Base-by-base conservation (phyloP, 2,797 vertebrate species). In the Buceros bicornis region DNA sequence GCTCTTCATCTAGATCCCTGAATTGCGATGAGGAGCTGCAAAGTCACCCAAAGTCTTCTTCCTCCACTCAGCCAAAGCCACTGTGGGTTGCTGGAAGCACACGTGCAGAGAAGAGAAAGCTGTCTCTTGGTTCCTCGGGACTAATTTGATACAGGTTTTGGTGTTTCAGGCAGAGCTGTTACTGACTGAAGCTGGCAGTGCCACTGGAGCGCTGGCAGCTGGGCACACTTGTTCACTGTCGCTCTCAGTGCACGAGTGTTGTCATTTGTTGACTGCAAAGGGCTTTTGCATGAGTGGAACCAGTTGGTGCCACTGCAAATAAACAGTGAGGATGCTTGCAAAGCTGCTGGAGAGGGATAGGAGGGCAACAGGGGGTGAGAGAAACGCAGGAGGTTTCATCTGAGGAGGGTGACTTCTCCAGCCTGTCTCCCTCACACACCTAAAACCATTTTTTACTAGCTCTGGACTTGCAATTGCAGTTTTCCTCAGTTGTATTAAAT, bases 41-140 rank as follows among this genome's bases (percentile, higher is more conserved):
- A 82, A 87, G 47, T 58, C 62, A 72, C 11, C 5, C 19, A 5
- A 58, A 61, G 5, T 15, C 42, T 6, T 48, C 33, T 40, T 83
- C 43, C 25, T 42, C 61, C 16, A 2, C 43, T 78, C 73, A 64
- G 17, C 4, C 35, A 64, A 51, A 81, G 43, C 26, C 42, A 76
- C 22, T 1, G 0, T 2, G 0, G 53, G 24, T 8, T 5, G 2
- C 10, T 3, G 2, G 37, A 20, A 60, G 5, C 21, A 16, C 1
- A 2, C 12, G 43, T 48, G 48, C 12, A 72, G 31, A 33, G 33
- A 5, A 76, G 16, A 28, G 29, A 83, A 48, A 64, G 35, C 25
- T 70, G 16, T 29, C 20, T 77, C 50, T n/a, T 83, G 35, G 22
- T 14, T 54, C 62, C 54, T 69, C 33, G 16, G 50, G 56, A 53